phyloP scores from a whole-genome alignment of 1,140 invertebrate genomes.

The Panagrolaimus sp. region DNA sequence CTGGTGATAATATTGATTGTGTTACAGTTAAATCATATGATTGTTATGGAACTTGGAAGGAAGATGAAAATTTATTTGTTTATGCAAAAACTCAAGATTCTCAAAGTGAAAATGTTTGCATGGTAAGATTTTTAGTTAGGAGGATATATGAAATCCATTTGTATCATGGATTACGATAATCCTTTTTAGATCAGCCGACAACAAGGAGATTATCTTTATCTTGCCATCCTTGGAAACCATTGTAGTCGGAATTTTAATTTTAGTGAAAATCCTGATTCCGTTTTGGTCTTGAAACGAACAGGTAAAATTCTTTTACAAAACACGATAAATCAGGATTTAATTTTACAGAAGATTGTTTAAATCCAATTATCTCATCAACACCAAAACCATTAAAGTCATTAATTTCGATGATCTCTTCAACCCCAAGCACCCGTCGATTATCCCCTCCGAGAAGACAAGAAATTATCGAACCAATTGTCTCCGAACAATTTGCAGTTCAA shows the following conservation, averaged over 20 bases:
- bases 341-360: too few species aligned
- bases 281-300: neutral
- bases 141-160: neutral
- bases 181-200: neutral
- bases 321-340: too few species aligned
- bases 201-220: neutral
- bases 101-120: neutral
- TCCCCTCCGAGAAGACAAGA: too few species aligned
- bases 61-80: slow-evolving; percentile 13
- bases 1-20: neutral
- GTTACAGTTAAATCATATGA: slow-evolving; percentile 3
- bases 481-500: too few species aligned
- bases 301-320: neutral
- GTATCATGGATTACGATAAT: neutral
- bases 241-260: slow-evolving; percentile 10
- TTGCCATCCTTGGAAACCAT: slow-evolving; percentile 12
- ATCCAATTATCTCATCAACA: too few species aligned
- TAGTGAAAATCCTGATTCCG: slow-evolving; percentile 10
- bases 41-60: slow-evolving; percentile 11
- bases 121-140: neutral
- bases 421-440: too few species aligned
- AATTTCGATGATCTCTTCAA: too few species aligned
- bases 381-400: too few species aligned
- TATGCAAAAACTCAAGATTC: slow-evolving; percentile 8
- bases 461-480: too few species aligned